These are phyloP conservation scores for Oreochromis spilurus DNA, from an alignment of 2,113 vertebrate species.

Conservation along the genomic window DNA sequence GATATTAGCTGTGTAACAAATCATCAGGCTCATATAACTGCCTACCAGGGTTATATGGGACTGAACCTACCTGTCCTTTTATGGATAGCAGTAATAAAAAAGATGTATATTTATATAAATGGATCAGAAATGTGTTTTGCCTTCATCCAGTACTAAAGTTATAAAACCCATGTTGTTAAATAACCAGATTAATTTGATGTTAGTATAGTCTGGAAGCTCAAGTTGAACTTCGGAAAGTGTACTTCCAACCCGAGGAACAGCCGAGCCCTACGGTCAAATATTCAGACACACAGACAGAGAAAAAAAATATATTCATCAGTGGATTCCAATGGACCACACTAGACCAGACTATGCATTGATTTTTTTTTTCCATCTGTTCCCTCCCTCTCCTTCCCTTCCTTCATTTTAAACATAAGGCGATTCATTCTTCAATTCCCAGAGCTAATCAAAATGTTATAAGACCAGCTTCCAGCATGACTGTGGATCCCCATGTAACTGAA, in stretches of 20 bases:
- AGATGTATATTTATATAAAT: background rate
- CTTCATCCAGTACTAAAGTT: background rate
- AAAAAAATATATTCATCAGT: background rate
- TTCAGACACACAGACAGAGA: slow-evolving; percentile 33
- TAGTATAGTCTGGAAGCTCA: background rate
- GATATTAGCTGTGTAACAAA: slow-evolving; percentile 52
- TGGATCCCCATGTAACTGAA: background rate
- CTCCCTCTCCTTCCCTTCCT: background rate
- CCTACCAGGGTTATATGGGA: slow-evolving; percentile 6
- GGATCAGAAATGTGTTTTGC: background rate
- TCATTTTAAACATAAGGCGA: slow-evolving; percentile 13
- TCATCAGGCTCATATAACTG: slow-evolving; percentile 45
- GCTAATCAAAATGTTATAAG: slow-evolving; percentile 20
- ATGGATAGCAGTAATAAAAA: slow-evolving; percentile 8
- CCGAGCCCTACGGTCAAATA: slow-evolving; percentile 29
- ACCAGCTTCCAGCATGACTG: background rate
- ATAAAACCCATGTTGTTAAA: background rate
- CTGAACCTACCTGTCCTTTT: slow-evolving; percentile 5
- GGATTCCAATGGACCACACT: background rate
- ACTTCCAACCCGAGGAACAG: slow-evolving; percentile 6
- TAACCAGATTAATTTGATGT: background rate
- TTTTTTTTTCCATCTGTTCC: slow-evolving; percentile 14
- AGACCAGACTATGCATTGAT: slow-evolving; percentile 16
- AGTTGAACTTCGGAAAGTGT: slow-evolving; percentile 15
- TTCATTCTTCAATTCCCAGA: slow-evolving; percentile 11